These are phyloP conservation scores for Argentina silus DNA, from an alignment of 2,797 vertebrate genomes.

Conservation along the genomic window DNA sequence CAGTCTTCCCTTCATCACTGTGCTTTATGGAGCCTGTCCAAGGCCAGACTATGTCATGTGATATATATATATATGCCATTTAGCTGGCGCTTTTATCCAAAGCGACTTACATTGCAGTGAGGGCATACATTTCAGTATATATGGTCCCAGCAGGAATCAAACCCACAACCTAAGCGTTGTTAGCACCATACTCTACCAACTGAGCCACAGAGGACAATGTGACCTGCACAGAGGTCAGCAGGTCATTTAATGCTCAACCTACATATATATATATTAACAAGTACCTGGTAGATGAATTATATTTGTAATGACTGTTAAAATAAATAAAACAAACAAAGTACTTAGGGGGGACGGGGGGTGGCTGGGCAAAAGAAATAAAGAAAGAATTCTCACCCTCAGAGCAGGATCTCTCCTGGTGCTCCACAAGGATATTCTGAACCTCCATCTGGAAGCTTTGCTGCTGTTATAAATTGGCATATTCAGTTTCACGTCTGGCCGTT, in stretches of 20 bases:
- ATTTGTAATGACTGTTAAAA: neutral
- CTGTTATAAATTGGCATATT: slow-evolving; percentile 58
- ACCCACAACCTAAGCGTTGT: no score
- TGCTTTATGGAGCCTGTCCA: slow-evolving; percentile 41
- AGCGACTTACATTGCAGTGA: no score
- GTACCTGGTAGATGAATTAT: no score
- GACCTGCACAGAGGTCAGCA: neutral
- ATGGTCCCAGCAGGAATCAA: no score
- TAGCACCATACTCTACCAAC: no score
- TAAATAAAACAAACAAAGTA: no score
- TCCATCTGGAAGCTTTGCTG: slow-evolving; percentile 57
- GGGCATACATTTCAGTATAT: no score
- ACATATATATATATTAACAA: no score
- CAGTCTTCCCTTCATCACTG: neutral
- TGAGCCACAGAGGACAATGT: no score
- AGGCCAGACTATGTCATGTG: slow-evolving; percentile 29
- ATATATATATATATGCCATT: no score
- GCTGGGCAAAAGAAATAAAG: neutral
- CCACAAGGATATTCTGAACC: slow-evolving; percentile 59
- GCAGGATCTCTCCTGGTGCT: slow-evolving; percentile 46
- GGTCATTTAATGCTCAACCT: neutral
- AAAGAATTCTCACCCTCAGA: slow-evolving; percentile 18
- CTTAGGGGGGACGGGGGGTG: neutral
- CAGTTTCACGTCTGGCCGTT: slow-evolving; percentile 59
- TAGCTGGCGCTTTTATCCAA: no score